A percentile compares a stretch with the other conserved stretches of the same genome.
phyloP scores from a whole-genome alignment of 1,140 invertebrate genomes.

The Cardiocondyla obscurior region DNA sequence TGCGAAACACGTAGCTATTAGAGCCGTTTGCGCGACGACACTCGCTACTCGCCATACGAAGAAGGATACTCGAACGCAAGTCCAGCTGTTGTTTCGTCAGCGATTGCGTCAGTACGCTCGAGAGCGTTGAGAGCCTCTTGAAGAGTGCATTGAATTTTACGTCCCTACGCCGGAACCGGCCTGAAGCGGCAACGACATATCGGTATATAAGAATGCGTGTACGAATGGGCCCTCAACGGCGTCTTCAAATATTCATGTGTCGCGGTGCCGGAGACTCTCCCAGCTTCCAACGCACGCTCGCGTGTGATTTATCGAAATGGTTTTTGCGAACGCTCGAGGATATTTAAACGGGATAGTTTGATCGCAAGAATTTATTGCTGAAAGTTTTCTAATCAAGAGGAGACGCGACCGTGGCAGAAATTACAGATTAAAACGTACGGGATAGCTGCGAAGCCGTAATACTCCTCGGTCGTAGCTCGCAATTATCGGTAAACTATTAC shows the following conservation, averaged over 20 bases:
- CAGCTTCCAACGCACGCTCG: background rate
- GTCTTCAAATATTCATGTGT: background rate
- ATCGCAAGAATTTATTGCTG: background rate
- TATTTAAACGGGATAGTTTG: background rate
- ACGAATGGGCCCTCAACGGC: background rate
- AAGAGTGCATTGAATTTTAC: conserved; percentile 33
- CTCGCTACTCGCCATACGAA: conserved; percentile 23
- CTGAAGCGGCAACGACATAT: background rate
- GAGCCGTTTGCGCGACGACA: conserved; percentile 1
- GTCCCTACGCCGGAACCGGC: conserved; percentile 18
- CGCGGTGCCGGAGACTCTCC: background rate
- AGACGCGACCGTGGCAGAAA: background rate
- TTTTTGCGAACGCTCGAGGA: background rate
- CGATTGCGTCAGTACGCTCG: conserved; percentile 38
- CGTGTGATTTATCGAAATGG: background rate
- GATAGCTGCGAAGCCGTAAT: background rate
- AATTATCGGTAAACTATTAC: conserved; percentile 43
- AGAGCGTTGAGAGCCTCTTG: conserved; percentile 22
- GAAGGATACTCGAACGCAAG: conserved; percentile 34
- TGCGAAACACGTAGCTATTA: conserved; percentile 33
- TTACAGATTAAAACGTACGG: background rate
- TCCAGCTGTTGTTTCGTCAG: conserved; percentile 56
- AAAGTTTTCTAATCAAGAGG: background rate
- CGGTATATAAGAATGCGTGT: background rate
- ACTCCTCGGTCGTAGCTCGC: background rate